Percentiles rank a stretch among this genome's conserved stretches.
Conservation (phyloP, 2,113 vertebrate genomes). For the Dicerorhinus sumatrensis region DNA sequence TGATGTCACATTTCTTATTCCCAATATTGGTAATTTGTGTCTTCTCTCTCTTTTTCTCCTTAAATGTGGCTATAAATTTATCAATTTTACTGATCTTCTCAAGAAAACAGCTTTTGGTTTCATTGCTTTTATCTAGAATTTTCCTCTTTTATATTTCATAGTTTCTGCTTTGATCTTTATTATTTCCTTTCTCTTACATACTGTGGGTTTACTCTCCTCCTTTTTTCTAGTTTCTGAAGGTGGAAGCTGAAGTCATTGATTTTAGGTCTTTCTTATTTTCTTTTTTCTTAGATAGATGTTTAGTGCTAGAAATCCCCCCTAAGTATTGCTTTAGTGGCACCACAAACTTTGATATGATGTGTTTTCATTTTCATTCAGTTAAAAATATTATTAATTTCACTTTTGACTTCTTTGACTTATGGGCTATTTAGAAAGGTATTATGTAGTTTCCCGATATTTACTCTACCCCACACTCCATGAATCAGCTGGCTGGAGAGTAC, state of each 20-base stretch:
- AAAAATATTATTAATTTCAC: background rate
- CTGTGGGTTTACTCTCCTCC: background rate
- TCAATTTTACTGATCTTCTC: background rate
- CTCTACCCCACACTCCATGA: background rate
- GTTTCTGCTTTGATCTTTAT: background rate
- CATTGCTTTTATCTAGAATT: background rate
- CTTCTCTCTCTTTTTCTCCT: background rate
- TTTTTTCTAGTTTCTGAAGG: background rate
- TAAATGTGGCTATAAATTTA: background rate
- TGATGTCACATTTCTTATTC: background rate
- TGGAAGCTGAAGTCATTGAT: background rate
- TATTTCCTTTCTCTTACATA: background rate
- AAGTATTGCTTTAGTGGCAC: background rate
- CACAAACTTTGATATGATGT: background rate
- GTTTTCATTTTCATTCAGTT: conserved; percentile 9
- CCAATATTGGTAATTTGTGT: background rate
- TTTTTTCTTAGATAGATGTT: background rate
- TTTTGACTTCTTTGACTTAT: background rate
- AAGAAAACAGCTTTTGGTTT: background rate
- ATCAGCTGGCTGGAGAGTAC: background rate
- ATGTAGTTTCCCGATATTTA: background rate
- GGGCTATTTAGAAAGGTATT: background rate
- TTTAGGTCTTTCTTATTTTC: background rate
- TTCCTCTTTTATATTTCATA: conserved; percentile 7
- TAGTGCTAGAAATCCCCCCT: background rate